A percentile compares a stretch with the other conserved stretches of the same genome.
phyloP scores from a whole-genome alignment of 2,113 vertebrate genomes.

The human region DNA sequence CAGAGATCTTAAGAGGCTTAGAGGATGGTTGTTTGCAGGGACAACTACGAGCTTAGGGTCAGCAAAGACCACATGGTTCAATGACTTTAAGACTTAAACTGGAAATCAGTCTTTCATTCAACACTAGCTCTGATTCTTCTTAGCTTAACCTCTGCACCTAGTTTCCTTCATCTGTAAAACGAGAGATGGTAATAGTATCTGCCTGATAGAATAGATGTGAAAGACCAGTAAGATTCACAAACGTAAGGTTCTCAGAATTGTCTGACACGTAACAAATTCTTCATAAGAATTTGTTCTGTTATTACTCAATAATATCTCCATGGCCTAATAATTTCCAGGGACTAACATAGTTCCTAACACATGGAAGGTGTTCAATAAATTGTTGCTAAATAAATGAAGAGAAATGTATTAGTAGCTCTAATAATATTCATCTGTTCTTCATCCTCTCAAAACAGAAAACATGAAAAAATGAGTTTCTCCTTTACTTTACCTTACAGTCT shows the following conservation, averaged over 20 bases:
- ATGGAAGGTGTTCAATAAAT: conserved; percentile 45
- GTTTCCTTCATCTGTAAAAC: conserved; percentile 8
- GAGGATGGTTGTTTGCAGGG: background rate
- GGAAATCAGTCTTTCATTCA: conserved; percentile 11
- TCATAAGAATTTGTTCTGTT: conserved; percentile 33
- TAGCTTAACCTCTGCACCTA: background rate
- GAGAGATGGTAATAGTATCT: background rate
- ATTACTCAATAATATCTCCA: background rate
- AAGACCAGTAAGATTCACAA: conserved; percentile 16
- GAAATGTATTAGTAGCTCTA: conserved; percentile 32
- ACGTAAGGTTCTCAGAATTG: background rate
- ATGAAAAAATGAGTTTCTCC: conserved; percentile 36
- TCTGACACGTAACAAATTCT: conserved; percentile 20
- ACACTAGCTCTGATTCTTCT: background rate
- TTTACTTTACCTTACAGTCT: conserved; percentile 59
- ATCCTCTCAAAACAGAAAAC: conserved; percentile 45
- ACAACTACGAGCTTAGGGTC: background rate
- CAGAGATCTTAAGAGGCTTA: background rate
- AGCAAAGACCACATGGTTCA: background rate
- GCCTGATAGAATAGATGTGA: background rate
- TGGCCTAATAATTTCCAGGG: background rate
- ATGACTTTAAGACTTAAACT: background rate
- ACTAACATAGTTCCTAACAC: background rate
- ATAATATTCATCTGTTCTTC: conserved; percentile 42
- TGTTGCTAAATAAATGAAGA: conserved; percentile 42